Conservation (phyloP, 2,888 invertebrate species). For the Caenorhabditis sp. region DNA sequence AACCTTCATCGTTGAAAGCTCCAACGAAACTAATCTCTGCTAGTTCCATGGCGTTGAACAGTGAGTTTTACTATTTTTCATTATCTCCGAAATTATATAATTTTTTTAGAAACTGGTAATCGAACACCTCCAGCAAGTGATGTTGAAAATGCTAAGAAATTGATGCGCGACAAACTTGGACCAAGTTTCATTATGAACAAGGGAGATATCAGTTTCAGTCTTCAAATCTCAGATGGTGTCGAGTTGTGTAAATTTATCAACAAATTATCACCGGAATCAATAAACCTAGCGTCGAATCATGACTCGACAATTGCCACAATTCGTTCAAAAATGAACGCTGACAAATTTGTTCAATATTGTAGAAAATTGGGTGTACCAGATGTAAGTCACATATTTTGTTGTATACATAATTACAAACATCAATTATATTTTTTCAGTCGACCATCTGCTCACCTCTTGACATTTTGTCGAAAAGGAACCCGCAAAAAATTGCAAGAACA, state of each 20-base stretch:
- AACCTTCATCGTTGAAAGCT: constrained; percentile 14
- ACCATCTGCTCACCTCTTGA: constrained; percentile 43
- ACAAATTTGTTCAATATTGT: constrained; percentile 39
- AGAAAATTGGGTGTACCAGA: constrained; percentile 39
- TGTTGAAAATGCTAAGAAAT: constrained; percentile 34
- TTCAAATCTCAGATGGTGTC: constrained; percentile 31
- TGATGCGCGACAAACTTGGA: constrained; percentile 39
- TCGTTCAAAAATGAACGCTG: constrained; percentile 33
- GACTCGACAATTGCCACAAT: constrained; percentile 14
- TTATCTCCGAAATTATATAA: no score
- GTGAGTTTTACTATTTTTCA: constrained; percentile 36
- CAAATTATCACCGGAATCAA: constrained; percentile 29
- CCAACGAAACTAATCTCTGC: constrained; percentile 22
- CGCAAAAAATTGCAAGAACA: constrained; percentile 35
- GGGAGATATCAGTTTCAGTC: constrained; percentile 36
- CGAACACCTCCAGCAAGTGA: constrained; percentile 18
- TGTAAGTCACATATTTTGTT: constrained; percentile 8
- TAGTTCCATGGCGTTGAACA: constrained; percentile 30
- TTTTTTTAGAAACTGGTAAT: constrained; percentile 22
- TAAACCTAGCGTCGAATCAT: constrained; percentile 12
- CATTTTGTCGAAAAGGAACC: constrained; percentile 45
- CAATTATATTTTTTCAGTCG: constrained; percentile 28
- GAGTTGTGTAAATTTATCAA: constrained; percentile 42
- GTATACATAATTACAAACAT: not conserved
- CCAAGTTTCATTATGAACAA: constrained; percentile 26